Percentiles rank a stretch among this genome's conserved stretches.
Evolutionary conservation across 2,113 vertebrate genomes (phyloP).

Genomic region (Microtus oregoni): DNA sequence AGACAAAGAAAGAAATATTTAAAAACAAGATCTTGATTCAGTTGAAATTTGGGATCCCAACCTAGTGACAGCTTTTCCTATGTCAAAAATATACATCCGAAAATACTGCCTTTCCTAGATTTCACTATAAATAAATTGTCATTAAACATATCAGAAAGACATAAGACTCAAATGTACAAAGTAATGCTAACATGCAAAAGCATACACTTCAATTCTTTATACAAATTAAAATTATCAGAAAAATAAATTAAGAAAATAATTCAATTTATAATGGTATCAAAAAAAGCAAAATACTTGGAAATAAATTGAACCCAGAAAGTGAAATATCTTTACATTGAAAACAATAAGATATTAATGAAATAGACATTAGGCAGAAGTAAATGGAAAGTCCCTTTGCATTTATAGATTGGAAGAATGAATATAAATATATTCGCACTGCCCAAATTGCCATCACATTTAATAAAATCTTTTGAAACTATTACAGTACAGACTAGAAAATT

Average conservation of each 20-base stretch:
- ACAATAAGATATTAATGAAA: neutral
- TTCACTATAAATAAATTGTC: neutral
- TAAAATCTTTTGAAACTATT: neutral
- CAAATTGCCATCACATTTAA: neutral
- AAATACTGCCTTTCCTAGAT: neutral
- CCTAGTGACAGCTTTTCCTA: neutral
- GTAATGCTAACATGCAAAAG: neutral
- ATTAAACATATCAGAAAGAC: neutral
- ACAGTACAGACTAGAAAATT: neutral
- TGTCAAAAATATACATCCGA: neutral
- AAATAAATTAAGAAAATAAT: conserved; percentile 15
- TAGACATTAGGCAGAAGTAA: neutral
- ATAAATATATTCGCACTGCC: neutral
- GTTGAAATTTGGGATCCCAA: neutral
- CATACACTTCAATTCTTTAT: neutral
- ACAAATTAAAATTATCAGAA: neutral
- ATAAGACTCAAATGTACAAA: neutral
- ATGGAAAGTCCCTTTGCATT: neutral
- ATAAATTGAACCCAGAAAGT: neutral
- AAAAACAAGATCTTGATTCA: neutral
- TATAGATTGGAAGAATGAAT: neutral
- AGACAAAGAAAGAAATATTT: neutral
- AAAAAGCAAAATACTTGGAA: neutral
- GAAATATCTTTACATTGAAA: neutral
- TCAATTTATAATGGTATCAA: neutral